These are phyloP conservation scores for Prietella phreatophila DNA, from an alignment of 2,113 vertebrate genomes.

Conservation along the genomic window DNA sequence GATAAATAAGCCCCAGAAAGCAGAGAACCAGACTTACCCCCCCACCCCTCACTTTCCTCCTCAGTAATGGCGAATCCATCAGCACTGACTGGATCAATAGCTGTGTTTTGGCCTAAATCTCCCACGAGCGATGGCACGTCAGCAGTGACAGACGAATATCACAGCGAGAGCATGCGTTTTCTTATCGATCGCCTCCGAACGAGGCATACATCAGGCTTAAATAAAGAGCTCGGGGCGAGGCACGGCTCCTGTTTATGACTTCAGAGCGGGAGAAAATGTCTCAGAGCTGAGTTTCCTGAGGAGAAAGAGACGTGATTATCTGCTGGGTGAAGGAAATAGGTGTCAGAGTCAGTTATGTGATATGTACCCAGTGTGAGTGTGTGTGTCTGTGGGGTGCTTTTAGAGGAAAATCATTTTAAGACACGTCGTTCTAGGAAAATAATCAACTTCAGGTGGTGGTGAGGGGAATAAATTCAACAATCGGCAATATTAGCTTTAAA, in stretches of 20 bases:
- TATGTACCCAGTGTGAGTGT: not conserved
- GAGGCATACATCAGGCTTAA: constrained; percentile 98
- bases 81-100: constrained; percentile 98
- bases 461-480: too few relatives aligned
- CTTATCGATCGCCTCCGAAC: constrained; percentile 94
- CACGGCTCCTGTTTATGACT: constrained; percentile 91
- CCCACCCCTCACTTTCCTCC: constrained; percentile 34
- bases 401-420: not conserved
- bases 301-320: constrained; percentile 86
- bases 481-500: not conserved
- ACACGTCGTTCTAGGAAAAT: not conserved
- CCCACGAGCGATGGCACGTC: constrained; percentile 95
- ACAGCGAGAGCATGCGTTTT: constrained; percentile 89
- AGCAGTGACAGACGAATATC: constrained; percentile 98
- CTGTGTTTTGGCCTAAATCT: constrained; percentile 94
- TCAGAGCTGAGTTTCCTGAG: constrained; percentile 75
- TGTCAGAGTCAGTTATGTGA: constrained; percentile 68
- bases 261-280: constrained; percentile 95
- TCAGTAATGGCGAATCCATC: constrained; percentile 97
- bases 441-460: not conserved
- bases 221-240: constrained; percentile 99
- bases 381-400: not conserved
- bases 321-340: constrained; percentile 83
- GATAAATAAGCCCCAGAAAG: constrained; percentile 7
- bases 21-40: not conserved